phyloP scores from a whole-genome alignment of 1,140 invertebrate genomes.

The Megathymus violae region DNA sequence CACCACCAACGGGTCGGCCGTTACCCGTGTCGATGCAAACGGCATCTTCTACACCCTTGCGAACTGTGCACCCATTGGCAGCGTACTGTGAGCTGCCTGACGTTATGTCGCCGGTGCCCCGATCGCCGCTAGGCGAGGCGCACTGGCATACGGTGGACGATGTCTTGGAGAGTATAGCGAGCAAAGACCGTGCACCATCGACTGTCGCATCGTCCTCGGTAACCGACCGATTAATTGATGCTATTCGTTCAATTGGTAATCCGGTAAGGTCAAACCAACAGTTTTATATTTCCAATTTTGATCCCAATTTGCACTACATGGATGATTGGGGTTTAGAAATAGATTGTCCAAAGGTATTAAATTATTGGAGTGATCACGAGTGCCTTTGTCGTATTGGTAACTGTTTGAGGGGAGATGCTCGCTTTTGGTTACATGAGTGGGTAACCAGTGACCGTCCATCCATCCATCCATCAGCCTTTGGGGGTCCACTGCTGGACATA shows the following conservation, averaged over 20 bases:
- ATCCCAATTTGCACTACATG: background rate
- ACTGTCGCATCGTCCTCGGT: no score
- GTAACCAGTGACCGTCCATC: slow-evolving; percentile 8
- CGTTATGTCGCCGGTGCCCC: no score
- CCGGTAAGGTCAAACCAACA: background rate
- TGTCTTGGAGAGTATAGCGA: no score
- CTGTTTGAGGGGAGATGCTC: slow-evolving; percentile 9
- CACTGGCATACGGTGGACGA: no score
- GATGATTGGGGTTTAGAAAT: slow-evolving; percentile 15
- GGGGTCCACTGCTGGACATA: no score
- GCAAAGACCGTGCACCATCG: background rate
- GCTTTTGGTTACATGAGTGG: slow-evolving; percentile 9
- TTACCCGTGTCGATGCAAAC: no score
- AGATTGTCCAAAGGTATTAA: background rate
- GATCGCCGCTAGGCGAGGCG: no score
- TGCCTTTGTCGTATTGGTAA: slow-evolving; percentile 14
- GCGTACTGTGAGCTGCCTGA: no score
- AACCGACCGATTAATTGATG: background rate
- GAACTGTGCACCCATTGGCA: no score
- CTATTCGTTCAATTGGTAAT: background rate
- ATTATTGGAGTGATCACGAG: slow-evolving; percentile 11
- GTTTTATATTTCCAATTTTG: background rate
- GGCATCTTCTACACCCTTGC: no score
- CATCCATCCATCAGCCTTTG: no score
- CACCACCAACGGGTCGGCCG: no score